Base-by-base conservation (phyloP, 2,888 invertebrate genomes). In the Chloroclystis v-ata region DNA sequence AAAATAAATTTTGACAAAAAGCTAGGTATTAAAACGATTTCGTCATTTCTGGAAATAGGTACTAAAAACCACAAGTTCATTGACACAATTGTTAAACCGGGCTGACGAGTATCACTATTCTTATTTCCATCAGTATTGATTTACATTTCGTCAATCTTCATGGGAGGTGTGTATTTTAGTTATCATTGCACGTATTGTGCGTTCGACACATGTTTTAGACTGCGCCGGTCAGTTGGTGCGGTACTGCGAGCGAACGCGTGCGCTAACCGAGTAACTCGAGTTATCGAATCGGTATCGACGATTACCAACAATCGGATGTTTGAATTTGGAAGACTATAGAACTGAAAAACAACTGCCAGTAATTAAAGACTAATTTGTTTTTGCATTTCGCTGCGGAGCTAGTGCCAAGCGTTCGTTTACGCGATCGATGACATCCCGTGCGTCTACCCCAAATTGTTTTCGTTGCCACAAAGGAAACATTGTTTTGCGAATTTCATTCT, bases 401-500 rank as follows among this genome's bases (percentile, higher is more conserved):
- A 71, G 75, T 84, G 86, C 86, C 85, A 84, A 84, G 68, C 78
- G 63, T 59, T 54, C 79, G 77, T 81, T 82, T 66, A 72, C 65
- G 78, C 83, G 78, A 69, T 71, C 72, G 73, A 76, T 84, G 83
- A 84, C 84, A 83, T 72, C 77, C 74, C 69, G 78, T 61, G 56
- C 70, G 67, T 70, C 78, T 78, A 81, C 82, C 83, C 71, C 79
- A 70, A 77, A 74, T 54, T 51, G 37, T 59, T 65, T 65, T 65
- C 63, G 52, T 54, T 69, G 60, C 54, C 61, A 43, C 50, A 56
- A 53, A 63, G 60, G 62, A 60, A 62, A 60, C 58, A 50, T 28
- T 12, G 39, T 24, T 13, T 12, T 28, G 24, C 50, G 43, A 49
- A 37, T 52, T 26, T 35, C 37, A 37, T 47, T 51, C 20, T 20